Conservation (phyloP, 1,140 invertebrate species). For the Pseudomyrmex concolor region DNA sequence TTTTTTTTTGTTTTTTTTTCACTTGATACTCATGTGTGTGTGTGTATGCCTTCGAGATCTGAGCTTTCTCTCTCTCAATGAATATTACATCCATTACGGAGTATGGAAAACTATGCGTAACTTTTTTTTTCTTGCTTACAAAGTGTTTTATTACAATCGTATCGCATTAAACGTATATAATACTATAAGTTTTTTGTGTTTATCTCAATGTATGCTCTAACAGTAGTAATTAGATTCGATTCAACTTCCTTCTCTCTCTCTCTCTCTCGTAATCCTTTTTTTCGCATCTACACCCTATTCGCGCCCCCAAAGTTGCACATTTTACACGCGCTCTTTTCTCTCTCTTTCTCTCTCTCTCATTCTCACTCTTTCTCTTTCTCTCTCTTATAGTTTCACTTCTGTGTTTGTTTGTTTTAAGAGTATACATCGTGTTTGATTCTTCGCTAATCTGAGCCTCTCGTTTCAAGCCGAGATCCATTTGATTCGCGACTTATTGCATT, state of each 20-base stretch:
- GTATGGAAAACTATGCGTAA: conserved; percentile 82
- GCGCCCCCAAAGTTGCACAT: conserved; percentile 1
- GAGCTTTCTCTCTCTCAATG: conserved; percentile 72
- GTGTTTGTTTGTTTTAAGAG: conserved; percentile 63
- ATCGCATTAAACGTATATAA: conserved; percentile 80
- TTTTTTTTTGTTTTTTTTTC: neutral
- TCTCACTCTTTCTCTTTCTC: conserved; percentile 43
- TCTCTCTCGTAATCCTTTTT: conserved; percentile 33
- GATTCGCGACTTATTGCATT: conserved; percentile 81
- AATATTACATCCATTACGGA: conserved; percentile 80
- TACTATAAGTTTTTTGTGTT: conserved; percentile 82
- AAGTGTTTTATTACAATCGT: conserved; percentile 78
- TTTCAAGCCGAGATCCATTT: conserved; percentile 79
- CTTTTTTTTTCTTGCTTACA: conserved; percentile 77
- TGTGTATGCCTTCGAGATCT: conserved; percentile 13
- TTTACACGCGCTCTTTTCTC: neutral
- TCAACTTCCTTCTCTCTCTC: conserved; percentile 28
- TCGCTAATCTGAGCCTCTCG: conserved; percentile 77
- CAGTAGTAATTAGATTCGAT: conserved; percentile 53
- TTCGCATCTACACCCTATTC: conserved; percentile 53
- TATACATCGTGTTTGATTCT: conserved; percentile 82
- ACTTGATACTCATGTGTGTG: conserved; percentile 30
- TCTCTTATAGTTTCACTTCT: conserved; percentile 44
- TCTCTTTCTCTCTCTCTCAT: conserved; percentile 68
- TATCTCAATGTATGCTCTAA: conserved; percentile 71